phyloP scores from a whole-genome alignment of 2,113 vertebrate genomes.

The Odocoileus virginianus region DNA sequence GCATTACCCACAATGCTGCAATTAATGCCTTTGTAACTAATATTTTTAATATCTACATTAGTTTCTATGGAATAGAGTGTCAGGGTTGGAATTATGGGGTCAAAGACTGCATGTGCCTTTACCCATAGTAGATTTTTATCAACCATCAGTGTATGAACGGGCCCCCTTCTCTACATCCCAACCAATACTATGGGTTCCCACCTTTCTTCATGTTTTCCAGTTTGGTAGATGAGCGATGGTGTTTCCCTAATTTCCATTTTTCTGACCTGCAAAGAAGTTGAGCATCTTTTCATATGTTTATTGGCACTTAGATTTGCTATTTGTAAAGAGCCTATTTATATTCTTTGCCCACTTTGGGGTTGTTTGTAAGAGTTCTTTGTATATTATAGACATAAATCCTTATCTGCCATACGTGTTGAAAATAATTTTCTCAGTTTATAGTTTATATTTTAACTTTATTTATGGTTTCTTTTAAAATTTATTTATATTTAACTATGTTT shows the following conservation, averaged over 20 bases:
- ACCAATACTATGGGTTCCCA: neutral
- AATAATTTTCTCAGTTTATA: conserved; percentile 47
- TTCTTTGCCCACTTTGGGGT: neutral
- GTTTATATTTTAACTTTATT: conserved; percentile 25
- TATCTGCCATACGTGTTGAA: conserved; percentile 44
- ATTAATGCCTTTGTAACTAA: neutral
- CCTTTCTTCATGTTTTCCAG: neutral
- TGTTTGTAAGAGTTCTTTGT: conserved; percentile 24
- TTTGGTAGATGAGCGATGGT: neutral
- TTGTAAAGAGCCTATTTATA: conserved; percentile 6
- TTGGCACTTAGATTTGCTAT: neutral
- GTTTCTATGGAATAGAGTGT: neutral
- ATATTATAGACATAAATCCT: neutral
- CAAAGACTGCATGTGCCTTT: neutral
- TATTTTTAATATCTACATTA: neutral
- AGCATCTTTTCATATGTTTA: neutral
- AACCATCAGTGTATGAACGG: neutral
- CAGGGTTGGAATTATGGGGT: neutral
- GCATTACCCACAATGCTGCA: neutral
- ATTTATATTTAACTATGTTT: conserved; percentile 31
- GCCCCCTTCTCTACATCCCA: neutral
- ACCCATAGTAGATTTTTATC: neutral
- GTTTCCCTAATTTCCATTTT: conserved; percentile 10
- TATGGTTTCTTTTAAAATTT: conserved; percentile 42
- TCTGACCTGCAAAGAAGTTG: neutral